Conservation (phyloP, 2,113 vertebrate genomes). For the Stigmatopora argus region DNA sequence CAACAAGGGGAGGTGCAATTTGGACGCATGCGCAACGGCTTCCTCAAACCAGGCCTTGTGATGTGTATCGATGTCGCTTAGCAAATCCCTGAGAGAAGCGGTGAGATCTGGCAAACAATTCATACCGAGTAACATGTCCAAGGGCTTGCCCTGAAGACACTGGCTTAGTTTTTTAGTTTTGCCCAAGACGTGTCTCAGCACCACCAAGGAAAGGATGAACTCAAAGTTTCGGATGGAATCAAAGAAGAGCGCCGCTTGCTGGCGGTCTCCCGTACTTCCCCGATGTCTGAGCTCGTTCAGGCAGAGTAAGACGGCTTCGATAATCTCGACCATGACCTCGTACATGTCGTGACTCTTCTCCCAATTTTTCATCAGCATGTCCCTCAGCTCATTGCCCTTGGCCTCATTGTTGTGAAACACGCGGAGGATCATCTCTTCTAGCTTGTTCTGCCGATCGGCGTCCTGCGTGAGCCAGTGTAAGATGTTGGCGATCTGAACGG, state of each 20-base stretch:
- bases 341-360: slow-evolving; percentile 70
- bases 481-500: slow-evolving; percentile 50
- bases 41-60: slow-evolving; percentile 73
- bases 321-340: slow-evolving; percentile 58
- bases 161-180: slow-evolving; percentile 62
- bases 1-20: slow-evolving; percentile 55
- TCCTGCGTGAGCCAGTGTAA: slow-evolving; percentile 68
- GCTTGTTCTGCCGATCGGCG: slow-evolving; percentile 53
- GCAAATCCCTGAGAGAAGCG: slow-evolving; percentile 53
- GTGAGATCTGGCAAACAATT: slow-evolving; percentile 58
- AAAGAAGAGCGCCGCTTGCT: slow-evolving; percentile 57
- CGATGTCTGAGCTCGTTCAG: slow-evolving; percentile 60
- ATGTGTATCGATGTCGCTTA: slow-evolving; percentile 56
- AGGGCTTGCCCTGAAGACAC: slow-evolving; percentile 68
- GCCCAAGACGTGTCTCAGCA: slow-evolving; percentile 61
- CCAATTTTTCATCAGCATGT: slow-evolving; percentile 67
- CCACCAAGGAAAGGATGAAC: slow-evolving; percentile 66
- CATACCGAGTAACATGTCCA: slow-evolving; percentile 66
- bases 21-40: slow-evolving; percentile 60
- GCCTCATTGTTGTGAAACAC: slow-evolving; percentile 57
- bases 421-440: slow-evolving; percentile 63
- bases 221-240: slow-evolving; percentile 64
- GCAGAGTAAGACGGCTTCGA: slow-evolving; percentile 60
- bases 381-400: slow-evolving; percentile 64
- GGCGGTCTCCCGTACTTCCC: slow-evolving; percentile 35